A percentile compares a stretch with the other conserved stretches of the same genome.
These are phyloP conservation scores for Collichthys lucidus DNA, from an alignment of 2,113 vertebrate species.

Conservation along the genomic window DNA sequence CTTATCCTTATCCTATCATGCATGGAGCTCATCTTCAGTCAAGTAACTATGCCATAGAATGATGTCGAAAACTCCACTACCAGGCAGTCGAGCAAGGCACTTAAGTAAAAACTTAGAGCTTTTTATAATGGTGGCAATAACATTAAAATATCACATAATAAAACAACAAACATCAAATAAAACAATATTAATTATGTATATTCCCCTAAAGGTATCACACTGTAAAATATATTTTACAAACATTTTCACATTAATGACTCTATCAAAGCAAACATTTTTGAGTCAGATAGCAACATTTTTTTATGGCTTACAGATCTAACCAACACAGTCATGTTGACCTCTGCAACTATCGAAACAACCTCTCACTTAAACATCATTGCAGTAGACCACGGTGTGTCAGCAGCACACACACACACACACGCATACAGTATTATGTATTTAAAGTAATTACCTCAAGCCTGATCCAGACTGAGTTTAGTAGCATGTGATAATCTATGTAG, in stretches of 20 bases:
- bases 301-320: not conserved
- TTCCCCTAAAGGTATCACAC: no score
- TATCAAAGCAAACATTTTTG: no score
- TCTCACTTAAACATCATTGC: constrained; percentile 41
- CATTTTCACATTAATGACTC: no score
- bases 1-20: not conserved
- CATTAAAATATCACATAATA: not conserved
- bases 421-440: constrained; percentile 74
- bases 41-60: not conserved
- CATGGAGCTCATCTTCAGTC: not conserved
- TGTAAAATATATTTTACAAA: no score
- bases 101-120: not conserved
- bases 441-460: constrained; percentile 84
- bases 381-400: not conserved
- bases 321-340: constrained; percentile 1
- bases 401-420: constrained; percentile 23
- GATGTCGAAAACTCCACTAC: not conserved
- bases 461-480: constrained; percentile 75
- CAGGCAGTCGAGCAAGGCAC: not conserved
- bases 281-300: not conserved
- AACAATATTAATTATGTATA: no score
- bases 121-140: not conserved
- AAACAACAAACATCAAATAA: not conserved
- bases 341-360: constrained; percentile 10
- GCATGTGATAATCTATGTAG: constrained; percentile 84